Conservation (phyloP, 2,113 vertebrate species). For the Mobula hypostoma region DNA sequence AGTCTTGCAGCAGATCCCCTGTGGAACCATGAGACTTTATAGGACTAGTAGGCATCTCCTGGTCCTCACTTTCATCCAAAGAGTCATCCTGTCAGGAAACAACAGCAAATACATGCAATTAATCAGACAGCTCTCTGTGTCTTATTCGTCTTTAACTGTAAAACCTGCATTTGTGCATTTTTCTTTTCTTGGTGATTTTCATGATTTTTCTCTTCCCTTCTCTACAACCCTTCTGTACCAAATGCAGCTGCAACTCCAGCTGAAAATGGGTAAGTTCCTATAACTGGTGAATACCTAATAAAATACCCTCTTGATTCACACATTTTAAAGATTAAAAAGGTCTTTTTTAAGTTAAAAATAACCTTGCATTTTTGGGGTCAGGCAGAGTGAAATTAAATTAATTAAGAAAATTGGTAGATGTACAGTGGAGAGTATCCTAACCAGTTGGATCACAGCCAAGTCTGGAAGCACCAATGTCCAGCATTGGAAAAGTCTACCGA, state of each 20-base stretch:
- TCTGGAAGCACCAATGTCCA: too few relatives aligned
- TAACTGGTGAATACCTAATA: neutral
- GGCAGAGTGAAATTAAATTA: neutral
- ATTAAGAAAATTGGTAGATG: neutral
- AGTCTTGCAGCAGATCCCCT: conserved; percentile 61
- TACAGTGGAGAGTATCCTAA: too few relatives aligned
- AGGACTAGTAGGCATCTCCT: neutral
- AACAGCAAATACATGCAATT: neutral
- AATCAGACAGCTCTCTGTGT: neutral
- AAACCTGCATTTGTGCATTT: neutral
- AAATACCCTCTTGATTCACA: neutral
- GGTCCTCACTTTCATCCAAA: conserved; percentile 47
- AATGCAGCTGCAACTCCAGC: too few relatives aligned
- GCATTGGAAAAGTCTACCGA: too few relatives aligned
- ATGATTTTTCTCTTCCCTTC: neutral
- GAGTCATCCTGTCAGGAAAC: conserved; percentile 46
- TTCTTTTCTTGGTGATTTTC: neutral
- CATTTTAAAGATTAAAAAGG: neutral
- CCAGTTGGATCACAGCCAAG: too few relatives aligned
- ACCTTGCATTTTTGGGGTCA: too few relatives aligned
- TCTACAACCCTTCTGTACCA: neutral
- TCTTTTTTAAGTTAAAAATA: too few relatives aligned
- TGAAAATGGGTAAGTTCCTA: neutral
- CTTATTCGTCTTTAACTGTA: neutral
- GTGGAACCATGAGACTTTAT: conserved; percentile 66